These are phyloP conservation scores for Aix galericulata DNA, from an alignment of 2,113 vertebrate species.

Conservation along the genomic window DNA sequence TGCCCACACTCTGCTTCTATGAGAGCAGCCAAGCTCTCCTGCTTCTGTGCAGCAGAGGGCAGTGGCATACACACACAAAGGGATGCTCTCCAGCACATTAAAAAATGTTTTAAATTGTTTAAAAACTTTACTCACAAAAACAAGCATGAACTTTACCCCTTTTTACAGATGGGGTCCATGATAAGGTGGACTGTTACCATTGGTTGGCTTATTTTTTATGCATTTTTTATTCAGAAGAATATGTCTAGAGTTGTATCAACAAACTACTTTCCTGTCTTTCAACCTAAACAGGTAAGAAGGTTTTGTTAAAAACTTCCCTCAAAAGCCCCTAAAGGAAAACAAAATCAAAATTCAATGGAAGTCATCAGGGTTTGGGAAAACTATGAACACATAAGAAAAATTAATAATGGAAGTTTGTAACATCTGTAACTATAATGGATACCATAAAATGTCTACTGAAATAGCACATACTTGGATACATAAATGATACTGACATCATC, in stretches of 20 bases:
- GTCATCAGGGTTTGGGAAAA: neutral
- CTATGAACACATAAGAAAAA: neutral
- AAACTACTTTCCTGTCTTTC: neutral
- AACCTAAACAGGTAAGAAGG: neutral
- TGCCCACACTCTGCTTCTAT: fast-evolving
- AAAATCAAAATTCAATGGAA: slow-evolving; percentile 12
- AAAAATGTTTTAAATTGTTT: neutral
- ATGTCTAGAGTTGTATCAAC: neutral
- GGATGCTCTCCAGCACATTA: neutral
- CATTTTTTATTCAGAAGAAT: neutral
- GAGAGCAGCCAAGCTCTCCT: neutral
- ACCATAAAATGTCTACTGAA: neutral
- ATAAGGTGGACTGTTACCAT: neutral
- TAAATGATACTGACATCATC: neutral
- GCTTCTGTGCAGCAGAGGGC: neutral
- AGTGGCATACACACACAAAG: neutral
- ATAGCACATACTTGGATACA: neutral
- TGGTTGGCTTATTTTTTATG: neutral
- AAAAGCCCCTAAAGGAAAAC: neutral
- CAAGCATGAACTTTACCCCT: neutral
- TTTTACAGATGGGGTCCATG: neutral
- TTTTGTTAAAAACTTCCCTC: neutral
- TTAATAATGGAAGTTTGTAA: neutral
- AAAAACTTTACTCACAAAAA: neutral
- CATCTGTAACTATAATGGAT: neutral